These are phyloP conservation scores for Mohoua ochrocephala DNA, from an alignment of 2,113 vertebrate genomes.

Conservation along the genomic window DNA sequence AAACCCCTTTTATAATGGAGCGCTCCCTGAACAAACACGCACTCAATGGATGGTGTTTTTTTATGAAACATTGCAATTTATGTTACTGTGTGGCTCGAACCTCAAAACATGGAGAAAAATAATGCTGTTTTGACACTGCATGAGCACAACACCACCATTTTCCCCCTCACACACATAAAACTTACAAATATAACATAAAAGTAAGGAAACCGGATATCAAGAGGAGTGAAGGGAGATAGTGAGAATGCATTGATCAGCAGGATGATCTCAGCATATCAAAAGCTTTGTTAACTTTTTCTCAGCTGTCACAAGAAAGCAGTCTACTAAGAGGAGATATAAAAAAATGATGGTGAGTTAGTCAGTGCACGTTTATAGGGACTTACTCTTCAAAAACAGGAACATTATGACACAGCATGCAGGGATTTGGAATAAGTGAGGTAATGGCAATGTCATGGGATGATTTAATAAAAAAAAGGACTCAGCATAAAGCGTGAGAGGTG, in stretches of 20 bases:
- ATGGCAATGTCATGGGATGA: not conserved
- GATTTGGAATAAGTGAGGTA: not conserved
- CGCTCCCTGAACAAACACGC: not conserved
- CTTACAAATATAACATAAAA: constrained; percentile 3
- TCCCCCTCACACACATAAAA: not conserved
- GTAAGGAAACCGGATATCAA: not conserved
- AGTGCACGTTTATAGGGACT: not conserved
- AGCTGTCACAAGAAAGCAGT: not conserved
- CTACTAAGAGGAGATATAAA: not conserved
- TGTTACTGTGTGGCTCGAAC: not conserved
- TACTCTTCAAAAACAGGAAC: not conserved
- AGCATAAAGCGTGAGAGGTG: not conserved
- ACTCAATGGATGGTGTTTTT: not conserved
- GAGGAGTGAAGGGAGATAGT: not conserved
- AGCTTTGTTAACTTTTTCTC: not conserved
- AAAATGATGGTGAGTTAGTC: not conserved
- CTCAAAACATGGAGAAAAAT: not conserved
- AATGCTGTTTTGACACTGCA: not conserved
- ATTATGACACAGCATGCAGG: not conserved
- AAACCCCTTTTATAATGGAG: not conserved
- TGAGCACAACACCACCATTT: not conserved
- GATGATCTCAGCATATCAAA: not conserved
- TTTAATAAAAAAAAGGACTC: not conserved
- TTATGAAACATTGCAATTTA: not conserved
- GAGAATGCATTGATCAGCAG: not conserved